Percentiles rank a stretch among this genome's conserved stretches.
Evolutionary conservation across 2,888 invertebrate species (phyloP).

Genomic region (Rhagophthalmus giganteus): DNA sequence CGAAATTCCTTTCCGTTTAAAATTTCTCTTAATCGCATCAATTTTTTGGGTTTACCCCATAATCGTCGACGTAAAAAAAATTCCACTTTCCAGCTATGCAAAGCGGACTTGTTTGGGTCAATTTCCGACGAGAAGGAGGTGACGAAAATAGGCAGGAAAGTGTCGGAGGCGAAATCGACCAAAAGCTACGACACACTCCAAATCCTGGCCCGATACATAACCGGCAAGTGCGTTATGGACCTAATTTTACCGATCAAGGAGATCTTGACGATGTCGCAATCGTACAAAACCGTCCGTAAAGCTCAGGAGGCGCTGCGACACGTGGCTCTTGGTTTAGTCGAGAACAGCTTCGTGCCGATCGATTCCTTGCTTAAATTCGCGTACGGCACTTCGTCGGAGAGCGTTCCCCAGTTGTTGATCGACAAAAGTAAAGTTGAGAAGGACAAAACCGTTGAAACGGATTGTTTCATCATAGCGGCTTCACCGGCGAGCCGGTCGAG

Average conservation of each 20-base stretch:
- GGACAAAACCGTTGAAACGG: slow-evolving; percentile 63
- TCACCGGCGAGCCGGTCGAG: slow-evolving; percentile 58
- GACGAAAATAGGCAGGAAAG: slow-evolving; percentile 76
- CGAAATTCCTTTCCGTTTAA: too few relatives aligned
- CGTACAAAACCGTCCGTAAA: slow-evolving; percentile 78
- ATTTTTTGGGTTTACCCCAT: too few relatives aligned
- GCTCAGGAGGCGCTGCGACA: slow-evolving; percentile 79
- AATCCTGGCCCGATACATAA: slow-evolving; percentile 78
- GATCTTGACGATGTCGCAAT: slow-evolving; percentile 74
- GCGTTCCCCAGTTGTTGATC: slow-evolving; percentile 71
- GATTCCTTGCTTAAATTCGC: slow-evolving; percentile 79
- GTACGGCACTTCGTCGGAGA: slow-evolving; percentile 79
- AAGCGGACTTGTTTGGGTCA: slow-evolving; percentile 85
- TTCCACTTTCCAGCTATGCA: slow-evolving; percentile 70
- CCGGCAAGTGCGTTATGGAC: slow-evolving; percentile 74
- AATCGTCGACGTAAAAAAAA: too few relatives aligned
- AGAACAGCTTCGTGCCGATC: slow-evolving; percentile 74
- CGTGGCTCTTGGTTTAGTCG: slow-evolving; percentile 78
- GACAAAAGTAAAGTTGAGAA: slow-evolving; percentile 57
- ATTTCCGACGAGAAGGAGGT: slow-evolving; percentile 92
- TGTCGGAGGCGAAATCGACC: slow-evolving; percentile 79
- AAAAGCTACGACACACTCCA: slow-evolving; percentile 86
- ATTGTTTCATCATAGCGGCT: slow-evolving; percentile 77
- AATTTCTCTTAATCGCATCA: too few relatives aligned
- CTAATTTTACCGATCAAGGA: slow-evolving; percentile 81